These are phyloP conservation scores for Vanessa tameamea DNA, from an alignment of 1,140 invertebrate species.

Conservation along the genomic window DNA sequence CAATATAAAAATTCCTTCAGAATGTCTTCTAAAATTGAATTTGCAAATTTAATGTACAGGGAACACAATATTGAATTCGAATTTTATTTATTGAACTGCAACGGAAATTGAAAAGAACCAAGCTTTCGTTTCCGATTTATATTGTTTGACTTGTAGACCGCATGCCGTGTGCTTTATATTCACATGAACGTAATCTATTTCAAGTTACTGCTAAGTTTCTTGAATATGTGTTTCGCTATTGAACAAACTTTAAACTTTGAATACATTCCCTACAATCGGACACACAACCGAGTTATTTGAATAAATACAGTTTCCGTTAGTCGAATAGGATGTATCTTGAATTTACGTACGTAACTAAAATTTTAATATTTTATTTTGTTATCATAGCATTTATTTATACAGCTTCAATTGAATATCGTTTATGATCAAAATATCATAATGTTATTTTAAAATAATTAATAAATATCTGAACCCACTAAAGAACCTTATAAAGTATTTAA, in stretches of 20 bases:
- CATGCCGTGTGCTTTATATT: slow-evolving; percentile 32
- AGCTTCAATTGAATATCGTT: no score
- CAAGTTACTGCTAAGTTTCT: slow-evolving; percentile 36
- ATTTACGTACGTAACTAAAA: no score
- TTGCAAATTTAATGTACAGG: slow-evolving; percentile 30
- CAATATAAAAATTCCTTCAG: slow-evolving; percentile 13
- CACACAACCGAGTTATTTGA: slow-evolving; percentile 30
- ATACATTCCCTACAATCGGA: slow-evolving; percentile 22
- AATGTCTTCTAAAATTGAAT: slow-evolving; percentile 24
- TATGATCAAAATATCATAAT: no score
- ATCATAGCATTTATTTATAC: no score
- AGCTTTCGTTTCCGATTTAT: slow-evolving; percentile 33
- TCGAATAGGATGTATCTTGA: background rate
- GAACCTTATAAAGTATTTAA: no score
- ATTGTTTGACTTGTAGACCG: slow-evolving; percentile 37
- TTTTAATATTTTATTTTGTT: no score
- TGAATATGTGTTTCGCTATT: slow-evolving; percentile 39
- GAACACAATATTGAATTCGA: slow-evolving; percentile 33
- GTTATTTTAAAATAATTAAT: no score
- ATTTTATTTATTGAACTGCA: slow-evolving; percentile 39
- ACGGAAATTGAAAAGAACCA: slow-evolving; percentile 38
- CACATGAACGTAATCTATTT: slow-evolving; percentile 35
- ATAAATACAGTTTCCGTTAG: slow-evolving; percentile 12
- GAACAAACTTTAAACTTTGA: slow-evolving; percentile 39
- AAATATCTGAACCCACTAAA: no score